Evolutionary conservation across 2,888 invertebrate genomes (phyloP).

Genomic region (Holacanthella duospinosa): DNA sequence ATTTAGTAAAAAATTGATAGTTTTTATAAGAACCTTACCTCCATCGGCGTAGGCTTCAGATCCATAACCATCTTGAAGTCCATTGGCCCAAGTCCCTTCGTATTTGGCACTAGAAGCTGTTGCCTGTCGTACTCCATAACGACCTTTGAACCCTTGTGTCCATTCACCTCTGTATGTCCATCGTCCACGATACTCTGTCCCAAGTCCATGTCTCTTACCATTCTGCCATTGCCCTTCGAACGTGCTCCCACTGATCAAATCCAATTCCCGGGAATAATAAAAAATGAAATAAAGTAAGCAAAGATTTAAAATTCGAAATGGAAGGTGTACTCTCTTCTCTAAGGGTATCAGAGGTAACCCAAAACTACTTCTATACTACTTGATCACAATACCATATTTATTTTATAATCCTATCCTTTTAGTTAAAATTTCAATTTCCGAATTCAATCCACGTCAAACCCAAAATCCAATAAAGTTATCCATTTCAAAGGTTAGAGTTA

Average conservation of each 20-base stretch:
- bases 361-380: too few species aligned
- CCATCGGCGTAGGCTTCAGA: conserved; percentile 99
- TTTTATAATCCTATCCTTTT: not conserved
- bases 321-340: not conserved
- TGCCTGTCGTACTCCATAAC: conserved; percentile 94
- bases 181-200: conserved; percentile 90
- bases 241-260: conserved; percentile 66
- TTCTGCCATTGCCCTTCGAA: conserved; percentile 99
- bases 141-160: conserved; percentile 97
- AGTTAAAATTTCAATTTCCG: not conserved
- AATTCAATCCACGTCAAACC: not conserved
- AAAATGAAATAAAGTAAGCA: not conserved
- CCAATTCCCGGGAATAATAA: not conserved
- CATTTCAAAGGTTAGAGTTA: too few species aligned
- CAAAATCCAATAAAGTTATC: not conserved
- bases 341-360: not conserved
- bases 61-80: conserved; percentile 97
- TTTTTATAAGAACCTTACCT: conserved; percentile 51
- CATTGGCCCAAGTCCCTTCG: conserved; percentile 97
- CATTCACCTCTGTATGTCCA: conserved; percentile 98
- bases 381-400: too few species aligned
- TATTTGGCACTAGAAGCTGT: conserved; percentile 90
- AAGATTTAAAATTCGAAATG: not conserved
- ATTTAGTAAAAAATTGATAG: too few species aligned
- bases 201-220: conserved; percentile 94